phyloP scores from a whole-genome alignment of 1,140 invertebrate genomes.

The Babylonia areolata region DNA sequence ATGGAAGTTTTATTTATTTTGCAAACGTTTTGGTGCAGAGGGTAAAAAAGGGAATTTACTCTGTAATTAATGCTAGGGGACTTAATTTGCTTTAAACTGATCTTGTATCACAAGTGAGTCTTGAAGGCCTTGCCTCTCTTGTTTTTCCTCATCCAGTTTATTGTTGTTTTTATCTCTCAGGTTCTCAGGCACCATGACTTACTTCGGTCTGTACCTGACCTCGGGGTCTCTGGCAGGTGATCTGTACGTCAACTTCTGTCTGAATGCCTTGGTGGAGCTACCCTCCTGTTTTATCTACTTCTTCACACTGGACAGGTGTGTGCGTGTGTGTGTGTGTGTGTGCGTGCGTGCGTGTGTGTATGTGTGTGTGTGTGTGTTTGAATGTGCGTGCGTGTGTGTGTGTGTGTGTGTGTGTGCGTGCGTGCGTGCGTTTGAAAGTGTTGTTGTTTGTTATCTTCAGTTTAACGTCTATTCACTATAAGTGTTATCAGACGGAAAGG shows the following conservation, averaged over 20 bases:
- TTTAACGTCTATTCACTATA: too few species aligned
- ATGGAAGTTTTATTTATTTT: too few species aligned
- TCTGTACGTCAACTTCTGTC: conserved; percentile 57
- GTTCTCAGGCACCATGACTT: conserved; percentile 57
- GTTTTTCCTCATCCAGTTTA: too few species aligned
- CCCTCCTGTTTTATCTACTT: conserved; percentile 1
- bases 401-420: neutral
- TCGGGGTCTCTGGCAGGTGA: conserved; percentile 53
- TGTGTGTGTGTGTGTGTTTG: conserved; percentile 6
- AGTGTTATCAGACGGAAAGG: too few species aligned
- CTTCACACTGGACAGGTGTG: conserved; percentile 36
- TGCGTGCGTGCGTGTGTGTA: neutral
- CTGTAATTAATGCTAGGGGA: too few species aligned
- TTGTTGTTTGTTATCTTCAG: too few species aligned
- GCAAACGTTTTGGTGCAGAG: too few species aligned
- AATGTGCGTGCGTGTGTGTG: neutral
- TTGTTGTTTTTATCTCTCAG: conserved; percentile 36
- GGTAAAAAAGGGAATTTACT: too few species aligned
- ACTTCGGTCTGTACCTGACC: conserved; percentile 62
- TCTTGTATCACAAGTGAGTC: too few species aligned
- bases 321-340: conserved; percentile 9
- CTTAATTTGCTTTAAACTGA: too few species aligned
- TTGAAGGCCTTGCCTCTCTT: too few species aligned
- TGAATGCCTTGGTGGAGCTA: conserved; percentile 56
- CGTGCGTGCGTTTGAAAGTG: neutral